Evolutionary conservation across 2,113 vertebrate genomes (phyloP).

Genomic region (Plestiodon gilberti): DNA sequence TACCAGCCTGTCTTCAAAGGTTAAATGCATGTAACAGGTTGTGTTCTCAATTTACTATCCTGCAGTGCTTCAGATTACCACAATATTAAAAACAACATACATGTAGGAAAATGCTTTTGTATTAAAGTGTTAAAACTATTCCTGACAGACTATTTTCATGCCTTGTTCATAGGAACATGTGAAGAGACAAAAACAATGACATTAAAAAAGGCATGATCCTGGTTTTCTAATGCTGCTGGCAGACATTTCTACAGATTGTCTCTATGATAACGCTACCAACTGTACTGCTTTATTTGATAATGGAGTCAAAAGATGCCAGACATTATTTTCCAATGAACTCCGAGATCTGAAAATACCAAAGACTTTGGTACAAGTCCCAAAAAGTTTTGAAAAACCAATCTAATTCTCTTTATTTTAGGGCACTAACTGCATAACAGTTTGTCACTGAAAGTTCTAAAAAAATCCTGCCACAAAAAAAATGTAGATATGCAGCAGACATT

Average conservation of each 20-base stretch:
- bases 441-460: neutral
- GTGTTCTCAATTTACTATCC: constrained; percentile 8
- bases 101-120: constrained; percentile 14
- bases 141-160: neutral
- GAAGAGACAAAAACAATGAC: neutral
- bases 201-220: neutral
- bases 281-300: neutral
- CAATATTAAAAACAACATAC: constrained; percentile 30
- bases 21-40: constrained; percentile 29
- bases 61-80: constrained; percentile 26
- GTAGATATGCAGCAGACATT: neutral
- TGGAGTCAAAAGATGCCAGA: neutral
- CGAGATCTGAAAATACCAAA: neutral
- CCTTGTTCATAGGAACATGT: neutral
- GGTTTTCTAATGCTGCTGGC: neutral
- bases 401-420: neutral
- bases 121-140: constrained; percentile 1
- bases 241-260: neutral
- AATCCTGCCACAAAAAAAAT: neutral
- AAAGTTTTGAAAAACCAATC: neutral
- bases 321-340: neutral
- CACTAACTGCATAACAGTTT: neutral
- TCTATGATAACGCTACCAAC: neutral
- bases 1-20: constrained; percentile 19
- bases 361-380: neutral